A percentile compares a stretch with the other conserved stretches of the same genome.
These are phyloP conservation scores for Heterodera schachtii DNA, from an alignment of 1,140 invertebrate species.

Conservation along the genomic window DNA sequence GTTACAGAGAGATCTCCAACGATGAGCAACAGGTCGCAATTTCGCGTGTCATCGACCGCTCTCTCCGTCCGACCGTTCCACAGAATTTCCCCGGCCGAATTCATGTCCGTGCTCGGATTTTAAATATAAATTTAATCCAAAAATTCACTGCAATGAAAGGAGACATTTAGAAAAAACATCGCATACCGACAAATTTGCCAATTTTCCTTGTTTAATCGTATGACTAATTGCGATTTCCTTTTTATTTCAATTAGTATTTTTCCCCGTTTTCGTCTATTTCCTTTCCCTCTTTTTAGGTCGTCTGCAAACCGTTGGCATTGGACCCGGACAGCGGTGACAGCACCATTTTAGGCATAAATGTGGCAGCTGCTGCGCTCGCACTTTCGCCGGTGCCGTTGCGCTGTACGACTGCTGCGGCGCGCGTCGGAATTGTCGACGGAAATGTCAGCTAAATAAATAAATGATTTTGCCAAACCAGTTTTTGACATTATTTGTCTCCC, in stretches of 20 bases:
- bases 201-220: no score
- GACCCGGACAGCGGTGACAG: constrained; percentile 82
- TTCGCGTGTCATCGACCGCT: constrained; percentile 90
- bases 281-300: constrained; percentile 68
- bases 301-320: constrained; percentile 89
- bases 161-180: no score
- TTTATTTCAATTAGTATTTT: no score
- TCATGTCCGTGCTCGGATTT: constrained; percentile 70
- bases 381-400: constrained; percentile 96
- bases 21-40: constrained; percentile 29
- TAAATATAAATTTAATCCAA: neutral
- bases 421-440: constrained; percentile 78
- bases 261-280: no score
- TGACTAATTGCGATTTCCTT: no score
- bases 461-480: neutral
- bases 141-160: neutral
- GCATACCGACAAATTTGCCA: no score
- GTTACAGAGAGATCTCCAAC: constrained; percentile 7
- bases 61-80: constrained; percentile 84
- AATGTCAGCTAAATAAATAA: constrained; percentile 41
- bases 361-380: constrained; percentile 86
- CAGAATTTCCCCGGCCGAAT: constrained; percentile 79
- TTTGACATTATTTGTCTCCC: neutral
- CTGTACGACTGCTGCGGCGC: constrained; percentile 88
- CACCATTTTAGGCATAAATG: constrained; percentile 89